A percentile compares a stretch with the other conserved stretches of the same genome.
Conservation (phyloP, 30 jellyfish, hydroid and myxozoan species). For the Hydra vulgaris region DNA sequence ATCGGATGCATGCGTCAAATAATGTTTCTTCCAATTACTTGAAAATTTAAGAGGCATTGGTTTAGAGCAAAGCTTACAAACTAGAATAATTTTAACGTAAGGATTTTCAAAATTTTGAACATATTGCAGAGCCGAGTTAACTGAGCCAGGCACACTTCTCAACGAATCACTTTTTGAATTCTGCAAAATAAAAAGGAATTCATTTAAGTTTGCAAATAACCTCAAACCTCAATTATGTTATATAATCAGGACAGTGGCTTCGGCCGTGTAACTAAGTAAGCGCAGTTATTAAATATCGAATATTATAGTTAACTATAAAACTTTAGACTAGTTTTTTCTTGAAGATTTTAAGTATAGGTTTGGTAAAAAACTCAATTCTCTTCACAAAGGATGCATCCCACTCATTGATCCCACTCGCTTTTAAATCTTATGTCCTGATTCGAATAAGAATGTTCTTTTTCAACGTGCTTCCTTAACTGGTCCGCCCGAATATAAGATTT, state of each 20-base stretch:
- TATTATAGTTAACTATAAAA: too few relatives aligned
- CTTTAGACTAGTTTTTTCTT: too few relatives aligned
- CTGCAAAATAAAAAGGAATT: not conserved
- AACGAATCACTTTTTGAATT: not conserved
- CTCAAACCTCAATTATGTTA: too few relatives aligned
- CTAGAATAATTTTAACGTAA: slow-evolving; percentile 29
- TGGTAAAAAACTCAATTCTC: too few relatives aligned
- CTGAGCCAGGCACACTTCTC: slow-evolving; percentile 24
- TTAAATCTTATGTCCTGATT: not conserved
- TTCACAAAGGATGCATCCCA: too few relatives aligned
- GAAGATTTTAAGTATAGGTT: too few relatives aligned
- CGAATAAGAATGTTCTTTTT: not conserved
- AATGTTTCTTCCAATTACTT: slow-evolving; percentile 40
- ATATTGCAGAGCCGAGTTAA: slow-evolving; percentile 14
- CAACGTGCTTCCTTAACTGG: slow-evolving; percentile 21
- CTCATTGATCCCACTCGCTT: not conserved
- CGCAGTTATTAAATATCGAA: too few relatives aligned
- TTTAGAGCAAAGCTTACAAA: slow-evolving; percentile 23
- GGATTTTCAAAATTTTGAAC: slow-evolving; percentile 33
- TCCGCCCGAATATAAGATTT: slow-evolving; percentile 32
- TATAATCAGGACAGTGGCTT: too few relatives aligned
- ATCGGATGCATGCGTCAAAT: slow-evolving; percentile 30
- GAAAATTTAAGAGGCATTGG: slow-evolving; percentile 37
- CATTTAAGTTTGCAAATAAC: not conserved
- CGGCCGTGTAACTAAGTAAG: too few relatives aligned